Conservation (phyloP, 2,888 invertebrate species). For the Lithophane semibrunnea region DNA sequence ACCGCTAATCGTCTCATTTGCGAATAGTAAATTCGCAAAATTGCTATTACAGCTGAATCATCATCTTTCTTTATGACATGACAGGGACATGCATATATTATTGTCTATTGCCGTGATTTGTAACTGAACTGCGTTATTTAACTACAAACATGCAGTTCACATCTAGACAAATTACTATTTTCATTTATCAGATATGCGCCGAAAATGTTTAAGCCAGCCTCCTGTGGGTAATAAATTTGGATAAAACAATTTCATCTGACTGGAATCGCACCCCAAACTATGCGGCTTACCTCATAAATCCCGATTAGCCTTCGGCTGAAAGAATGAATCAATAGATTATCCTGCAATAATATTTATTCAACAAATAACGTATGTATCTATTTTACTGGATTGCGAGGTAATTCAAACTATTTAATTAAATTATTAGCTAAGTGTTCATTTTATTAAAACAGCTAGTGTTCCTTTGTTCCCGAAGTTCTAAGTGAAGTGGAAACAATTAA, state of each 20-base stretch:
- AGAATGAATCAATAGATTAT: constrained; percentile 84
- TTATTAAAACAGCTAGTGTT: constrained; percentile 33
- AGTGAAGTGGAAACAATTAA: constrained; percentile 60
- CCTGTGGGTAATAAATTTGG: constrained; percentile 85
- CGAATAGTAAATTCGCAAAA: constrained; percentile 73
- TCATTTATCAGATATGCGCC: constrained; percentile 75
- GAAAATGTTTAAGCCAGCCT: constrained; percentile 82
- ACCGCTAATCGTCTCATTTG: constrained; percentile 78
- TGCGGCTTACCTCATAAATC: constrained; percentile 85
- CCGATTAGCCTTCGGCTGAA: constrained; percentile 82
- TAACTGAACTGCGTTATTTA: constrained; percentile 38
- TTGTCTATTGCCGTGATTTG: constrained; percentile 26
- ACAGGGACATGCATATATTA: constrained; percentile 16
- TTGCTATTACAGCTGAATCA: constrained; percentile 61
- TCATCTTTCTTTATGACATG: constrained; percentile 49
- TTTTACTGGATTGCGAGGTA: constrained; percentile 28
- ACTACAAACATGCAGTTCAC: constrained; percentile 34
- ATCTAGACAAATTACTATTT: constrained; percentile 52
- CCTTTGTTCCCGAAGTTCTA: constrained; percentile 47
- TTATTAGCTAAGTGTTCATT: constrained; percentile 28
- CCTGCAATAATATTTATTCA: constrained; percentile 76
- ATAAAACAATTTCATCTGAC: constrained; percentile 87
- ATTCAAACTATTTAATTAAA: constrained; percentile 39
- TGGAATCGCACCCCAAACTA: constrained; percentile 84
- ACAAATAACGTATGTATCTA: constrained; percentile 62